These are phyloP conservation scores for Drosophila elegans DNA, from an alignment of 1,140 invertebrate genomes.

Conservation along the genomic window DNA sequence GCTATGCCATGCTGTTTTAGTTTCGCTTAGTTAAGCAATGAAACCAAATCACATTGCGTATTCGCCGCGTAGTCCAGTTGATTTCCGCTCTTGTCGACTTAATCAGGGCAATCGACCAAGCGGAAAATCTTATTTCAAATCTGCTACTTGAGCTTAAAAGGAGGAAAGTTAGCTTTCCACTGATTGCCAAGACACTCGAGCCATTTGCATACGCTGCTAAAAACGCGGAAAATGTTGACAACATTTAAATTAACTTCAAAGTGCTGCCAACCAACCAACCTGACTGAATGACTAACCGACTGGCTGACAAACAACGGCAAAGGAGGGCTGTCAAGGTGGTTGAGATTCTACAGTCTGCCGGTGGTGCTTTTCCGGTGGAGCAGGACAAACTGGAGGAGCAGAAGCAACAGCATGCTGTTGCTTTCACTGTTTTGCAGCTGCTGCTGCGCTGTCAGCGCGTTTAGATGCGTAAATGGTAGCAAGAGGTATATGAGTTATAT, in stretches of 20 bases:
- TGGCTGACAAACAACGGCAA: constrained; percentile 10
- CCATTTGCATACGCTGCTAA: constrained; percentile 77
- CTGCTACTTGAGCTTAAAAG: constrained; percentile 13
- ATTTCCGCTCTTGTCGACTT: constrained; percentile 19
- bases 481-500: constrained; percentile 25
- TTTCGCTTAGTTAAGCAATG: constrained; percentile 63
- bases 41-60: constrained; percentile 70
- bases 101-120: constrained; percentile 43
- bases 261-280: constrained; percentile 64
- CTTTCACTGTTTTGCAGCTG: constrained; percentile 8
- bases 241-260: constrained; percentile 84
- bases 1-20: constrained; percentile 41
- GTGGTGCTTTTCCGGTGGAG: constrained; percentile 19
- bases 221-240: constrained; percentile 74
- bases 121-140: constrained; percentile 38
- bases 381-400: neutral
- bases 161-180: constrained; percentile 42
- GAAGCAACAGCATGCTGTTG: constrained; percentile 22
- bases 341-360: constrained; percentile 12
- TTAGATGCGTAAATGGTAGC: constrained; percentile 27
- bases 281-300: constrained; percentile 31
- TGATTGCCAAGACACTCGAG: constrained; percentile 64
- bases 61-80: constrained; percentile 40
- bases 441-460: constrained; percentile 36
- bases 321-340: constrained; percentile 18